phyloP scores from a whole-genome alignment of 2,113 vertebrate species.

The Pomatorhinus ruficollis region DNA sequence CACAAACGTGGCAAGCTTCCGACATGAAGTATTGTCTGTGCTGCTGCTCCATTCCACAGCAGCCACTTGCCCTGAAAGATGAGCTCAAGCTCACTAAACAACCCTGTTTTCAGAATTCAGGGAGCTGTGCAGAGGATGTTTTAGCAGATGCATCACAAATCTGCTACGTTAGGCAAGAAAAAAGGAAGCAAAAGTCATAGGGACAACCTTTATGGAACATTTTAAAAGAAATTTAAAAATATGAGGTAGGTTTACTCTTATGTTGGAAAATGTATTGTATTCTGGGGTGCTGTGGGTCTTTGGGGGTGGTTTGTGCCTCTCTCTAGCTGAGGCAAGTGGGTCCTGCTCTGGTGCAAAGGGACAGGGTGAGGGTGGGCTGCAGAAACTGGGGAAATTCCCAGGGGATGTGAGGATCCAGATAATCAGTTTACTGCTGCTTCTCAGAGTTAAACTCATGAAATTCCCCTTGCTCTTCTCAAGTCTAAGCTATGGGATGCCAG shows the following conservation, averaged over 20 bases:
- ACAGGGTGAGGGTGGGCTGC: not conserved
- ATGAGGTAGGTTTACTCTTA: not conserved
- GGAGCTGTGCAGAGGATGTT: not conserved
- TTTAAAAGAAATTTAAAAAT: not conserved
- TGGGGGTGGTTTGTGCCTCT: fast-evolving
- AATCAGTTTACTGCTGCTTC: not conserved
- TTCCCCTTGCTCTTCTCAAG: not conserved
- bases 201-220: not conserved
- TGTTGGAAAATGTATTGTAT: not conserved
- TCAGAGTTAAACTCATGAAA: not conserved
- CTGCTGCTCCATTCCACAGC: not conserved
- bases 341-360: not conserved
- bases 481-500: not conserved
- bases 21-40: constrained; percentile 8
- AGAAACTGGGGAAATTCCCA: not conserved
- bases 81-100: not conserved
- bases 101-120: not conserved
- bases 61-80: not conserved
- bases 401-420: not conserved
- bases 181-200: not conserved
- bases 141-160: not conserved
- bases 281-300: not conserved
- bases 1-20: constrained; percentile 7
- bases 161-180: not conserved
- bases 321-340: fast-evolving